phyloP scores from a whole-genome alignment of 1,140 invertebrate genomes.

The Chironomus tepperi region DNA sequence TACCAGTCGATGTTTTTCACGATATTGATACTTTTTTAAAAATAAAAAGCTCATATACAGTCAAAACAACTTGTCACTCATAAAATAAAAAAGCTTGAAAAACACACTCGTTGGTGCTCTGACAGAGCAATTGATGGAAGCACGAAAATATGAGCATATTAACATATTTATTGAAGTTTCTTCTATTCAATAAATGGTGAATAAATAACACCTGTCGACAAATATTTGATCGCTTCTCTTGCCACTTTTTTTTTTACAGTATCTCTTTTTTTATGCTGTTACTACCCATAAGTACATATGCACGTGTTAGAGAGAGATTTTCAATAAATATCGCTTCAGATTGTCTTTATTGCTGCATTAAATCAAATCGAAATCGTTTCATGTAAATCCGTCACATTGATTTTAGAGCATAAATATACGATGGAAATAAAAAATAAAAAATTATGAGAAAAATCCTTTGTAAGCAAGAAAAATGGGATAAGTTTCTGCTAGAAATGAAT shows the following conservation, averaged over 20 bases:
- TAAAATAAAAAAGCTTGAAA: background rate
- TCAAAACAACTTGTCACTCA: background rate
- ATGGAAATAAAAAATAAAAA: no score
- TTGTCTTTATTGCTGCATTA: slow-evolving; percentile 19
- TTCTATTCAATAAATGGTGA: background rate
- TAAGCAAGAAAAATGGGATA: no score
- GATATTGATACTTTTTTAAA: background rate
- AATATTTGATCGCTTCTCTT: background rate
- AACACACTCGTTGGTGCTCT: background rate
- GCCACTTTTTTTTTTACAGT: background rate
- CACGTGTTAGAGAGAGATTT: background rate
- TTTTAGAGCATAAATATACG: background rate
- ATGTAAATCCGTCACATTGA: background rate
- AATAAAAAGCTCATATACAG: background rate
- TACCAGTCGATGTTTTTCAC: background rate
- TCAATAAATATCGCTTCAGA: slow-evolving; percentile 20
- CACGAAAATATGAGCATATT: background rate
- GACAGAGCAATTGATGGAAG: background rate
- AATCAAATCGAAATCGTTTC: slow-evolving; percentile 5
- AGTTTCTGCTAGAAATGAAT: no score
- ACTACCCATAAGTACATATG: background rate
- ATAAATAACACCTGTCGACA: slow-evolving; percentile 21
- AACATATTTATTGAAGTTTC: slow-evolving; percentile 21
- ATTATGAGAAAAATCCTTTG: no score
- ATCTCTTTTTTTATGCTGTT: no score